Evolutionary conservation across 2,113 vertebrate species (phyloP).

Genomic region (Stigmatopora argus): DNA sequence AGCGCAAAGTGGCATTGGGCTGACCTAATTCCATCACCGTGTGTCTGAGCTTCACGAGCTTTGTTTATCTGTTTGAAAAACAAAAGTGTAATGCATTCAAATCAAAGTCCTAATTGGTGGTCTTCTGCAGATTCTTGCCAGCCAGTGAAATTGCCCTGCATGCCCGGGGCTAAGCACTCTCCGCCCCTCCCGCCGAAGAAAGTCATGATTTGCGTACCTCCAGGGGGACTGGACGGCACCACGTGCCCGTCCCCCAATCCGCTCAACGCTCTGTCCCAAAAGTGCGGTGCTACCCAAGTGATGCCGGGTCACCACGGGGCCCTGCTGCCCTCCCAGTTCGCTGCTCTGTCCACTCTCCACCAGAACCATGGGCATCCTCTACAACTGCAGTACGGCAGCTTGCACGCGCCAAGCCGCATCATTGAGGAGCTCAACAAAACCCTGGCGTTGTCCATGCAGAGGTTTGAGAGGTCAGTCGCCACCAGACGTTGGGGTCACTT

Average conservation of each 20-base stretch:
- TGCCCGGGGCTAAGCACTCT: constrained; percentile 87
- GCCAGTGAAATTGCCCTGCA: constrained; percentile 91
- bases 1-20: constrained; percentile 47
- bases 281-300: constrained; percentile 73
- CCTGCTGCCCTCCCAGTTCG: constrained; percentile 81
- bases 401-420: constrained; percentile 85
- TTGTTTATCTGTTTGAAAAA: constrained; percentile 23
- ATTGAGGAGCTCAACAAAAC: constrained; percentile 98
- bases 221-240: constrained; percentile 79
- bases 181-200: constrained; percentile 98
- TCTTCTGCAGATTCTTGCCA: constrained; percentile 80
- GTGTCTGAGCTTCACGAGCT: constrained; percentile 26
- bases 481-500: constrained; percentile 11
- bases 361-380: constrained; percentile 76
- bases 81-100: neutral
- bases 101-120: neutral
- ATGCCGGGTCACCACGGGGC: constrained; percentile 75
- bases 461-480: constrained; percentile 87
- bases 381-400: constrained; percentile 86
- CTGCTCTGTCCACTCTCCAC: constrained; percentile 46
- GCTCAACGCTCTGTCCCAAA: constrained; percentile 77
- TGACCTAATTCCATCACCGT: constrained; percentile 45
- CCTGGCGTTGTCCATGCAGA: constrained; percentile 91
- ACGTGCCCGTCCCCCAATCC: constrained; percentile 56
- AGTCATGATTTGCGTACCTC: constrained; percentile 96